Percentiles rank a stretch among this genome's conserved stretches.
These are phyloP conservation scores for Amphiprion clarkii DNA, from an alignment of 2,797 vertebrate species.

Conservation along the genomic window DNA sequence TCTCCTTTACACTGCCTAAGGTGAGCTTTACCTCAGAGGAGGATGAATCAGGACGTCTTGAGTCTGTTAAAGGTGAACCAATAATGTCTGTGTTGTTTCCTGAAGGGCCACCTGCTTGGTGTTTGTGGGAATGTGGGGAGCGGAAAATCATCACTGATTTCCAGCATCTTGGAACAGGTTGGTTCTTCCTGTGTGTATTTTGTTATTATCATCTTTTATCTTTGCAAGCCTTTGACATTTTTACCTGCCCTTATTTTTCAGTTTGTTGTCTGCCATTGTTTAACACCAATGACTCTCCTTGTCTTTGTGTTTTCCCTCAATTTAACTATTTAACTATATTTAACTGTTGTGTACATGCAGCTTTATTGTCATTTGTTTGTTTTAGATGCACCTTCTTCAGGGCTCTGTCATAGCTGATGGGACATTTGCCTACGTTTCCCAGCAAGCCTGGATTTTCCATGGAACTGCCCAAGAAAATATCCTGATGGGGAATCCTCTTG, in stretches of 20 bases:
- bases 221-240: neutral
- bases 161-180: slow-evolving; percentile 90
- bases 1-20: slow-evolving; percentile 87
- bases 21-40: slow-evolving; percentile 59
- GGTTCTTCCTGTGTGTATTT: neutral
- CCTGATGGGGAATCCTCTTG: slow-evolving; percentile 86
- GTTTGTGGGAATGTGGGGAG: slow-evolving; percentile 91
- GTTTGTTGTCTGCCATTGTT: too few relatives aligned
- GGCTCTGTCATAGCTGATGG: slow-evolving; percentile 82
- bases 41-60: rapidly evolving
- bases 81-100: slow-evolving; percentile 13
- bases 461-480: slow-evolving; percentile 89
- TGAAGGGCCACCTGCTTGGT: slow-evolving; percentile 87
- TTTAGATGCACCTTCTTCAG: slow-evolving; percentile 85
- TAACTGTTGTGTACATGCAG: neutral
- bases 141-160: slow-evolving; percentile 89
- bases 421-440: slow-evolving; percentile 88
- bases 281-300: too few relatives aligned
- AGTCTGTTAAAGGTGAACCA: neutral
- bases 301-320: too few relatives aligned
- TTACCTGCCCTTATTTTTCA: neutral
- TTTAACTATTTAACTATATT: neutral
- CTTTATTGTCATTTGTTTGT: slow-evolving; percentile 7
- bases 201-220: neutral
- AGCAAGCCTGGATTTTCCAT: slow-evolving; percentile 93